Percentiles rank a stretch among this genome's conserved stretches.
Conservation (phyloP, 2,797 vertebrate species). For the Mus caroli region DNA sequence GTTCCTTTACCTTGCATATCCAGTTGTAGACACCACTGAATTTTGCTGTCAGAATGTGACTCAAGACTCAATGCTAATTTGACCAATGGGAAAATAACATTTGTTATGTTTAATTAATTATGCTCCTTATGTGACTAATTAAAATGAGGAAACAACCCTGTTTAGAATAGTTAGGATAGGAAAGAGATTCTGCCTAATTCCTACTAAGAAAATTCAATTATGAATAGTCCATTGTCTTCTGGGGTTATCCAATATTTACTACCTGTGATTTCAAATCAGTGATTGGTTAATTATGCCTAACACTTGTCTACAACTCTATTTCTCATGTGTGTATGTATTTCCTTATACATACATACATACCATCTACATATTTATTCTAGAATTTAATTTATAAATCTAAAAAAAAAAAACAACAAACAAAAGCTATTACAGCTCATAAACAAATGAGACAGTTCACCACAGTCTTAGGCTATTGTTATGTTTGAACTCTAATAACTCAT, state of each 20-base stretch:
- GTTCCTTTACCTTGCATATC: neutral
- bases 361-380: neutral
- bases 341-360: neutral
- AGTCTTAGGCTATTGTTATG: slow-evolving; percentile 12
- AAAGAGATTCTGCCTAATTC: neutral
- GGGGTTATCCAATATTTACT: neutral
- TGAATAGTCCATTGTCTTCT: neutral
- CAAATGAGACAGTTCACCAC: neutral
- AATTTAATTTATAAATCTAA: slow-evolving; percentile 1
- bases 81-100: slow-evolving; percentile 35
- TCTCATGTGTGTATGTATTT: neutral
- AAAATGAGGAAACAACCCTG: neutral
- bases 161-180: neutral
- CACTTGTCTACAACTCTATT: neutral
- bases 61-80: neutral
- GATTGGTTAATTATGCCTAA: neutral
- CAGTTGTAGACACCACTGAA: neutral
- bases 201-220: slow-evolving; percentile 6
- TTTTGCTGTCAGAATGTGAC: neutral
- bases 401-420: neutral
- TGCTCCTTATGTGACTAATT: neutral
- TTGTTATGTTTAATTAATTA: neutral
- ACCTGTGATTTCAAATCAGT: slow-evolving; percentile 13
- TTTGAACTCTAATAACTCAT: slow-evolving; percentile 65
- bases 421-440: slow-evolving; percentile 16